Base-by-base conservation (phyloP, 2,797 vertebrate species). In the Kryptolebias ocellatus region DNA sequence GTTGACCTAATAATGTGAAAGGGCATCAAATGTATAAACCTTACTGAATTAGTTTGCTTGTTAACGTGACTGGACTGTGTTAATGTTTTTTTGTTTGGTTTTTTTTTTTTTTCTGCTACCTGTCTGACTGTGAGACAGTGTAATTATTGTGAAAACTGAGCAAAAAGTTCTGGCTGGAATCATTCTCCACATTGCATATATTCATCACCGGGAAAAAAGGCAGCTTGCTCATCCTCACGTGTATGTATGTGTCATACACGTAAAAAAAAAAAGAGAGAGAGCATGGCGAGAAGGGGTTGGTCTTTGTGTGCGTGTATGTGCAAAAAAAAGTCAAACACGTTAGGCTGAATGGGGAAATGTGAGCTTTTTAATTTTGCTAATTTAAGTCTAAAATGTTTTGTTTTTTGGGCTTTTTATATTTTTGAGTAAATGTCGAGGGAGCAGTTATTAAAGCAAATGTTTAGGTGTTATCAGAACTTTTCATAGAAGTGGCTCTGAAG, bases 401-500 rank as follows among this genome's bases (percentile, higher is more conserved):
- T 5, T 5, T 7, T 7, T 34, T 34, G 9, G 1, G 6, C 9
- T 34, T 34, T 39, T 14, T 50, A 2, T 7, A 14, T 29, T 42
- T 39, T 16, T 2, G 29, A 15, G 31, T 47, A 11, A 31, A 16
- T 50, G 4, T 39, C 39, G 12, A n/a, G 37, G 5, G 0, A 28
- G 11, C 5, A 14, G 14, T 24, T 17, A 39, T 39, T 1, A 31
- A 31, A 14, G n/a, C 42, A 50, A 47, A 60, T 37, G 7, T 67
- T 20, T 24, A 53, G 53, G 47, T 68, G 1, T 9, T 62, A 28
- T 65, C 28, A n/a, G 14, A 16, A 17, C 28, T 39, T 16, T 67
- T 64, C 71, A 24, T 64, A 64, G 16, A 80, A 61, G 52, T 55
- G 47, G 46, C 69, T 72, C 16, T 68, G 81, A 47, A 44, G 17